phyloP scores from a whole-genome alignment of 2,888 invertebrate species.

The Dicyrtoma fusca region DNA sequence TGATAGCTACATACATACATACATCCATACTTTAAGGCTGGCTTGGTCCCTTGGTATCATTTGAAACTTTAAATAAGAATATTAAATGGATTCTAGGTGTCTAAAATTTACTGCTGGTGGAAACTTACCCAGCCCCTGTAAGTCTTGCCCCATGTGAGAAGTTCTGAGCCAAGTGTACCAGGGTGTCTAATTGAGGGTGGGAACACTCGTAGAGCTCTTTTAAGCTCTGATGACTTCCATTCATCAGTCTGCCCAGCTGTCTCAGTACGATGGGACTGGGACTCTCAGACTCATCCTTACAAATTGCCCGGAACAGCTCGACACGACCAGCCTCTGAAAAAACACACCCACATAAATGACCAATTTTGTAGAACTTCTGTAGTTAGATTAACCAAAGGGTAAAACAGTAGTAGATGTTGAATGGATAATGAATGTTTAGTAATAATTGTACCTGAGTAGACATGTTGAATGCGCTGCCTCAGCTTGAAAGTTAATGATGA shows the following conservation, averaged over 20 bases:
- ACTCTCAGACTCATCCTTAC: constrained; percentile 43
- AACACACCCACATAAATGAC: too few species aligned
- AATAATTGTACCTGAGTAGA: constrained; percentile 70
- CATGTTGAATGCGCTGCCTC: constrained; percentile 84
- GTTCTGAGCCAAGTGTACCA: constrained; percentile 75
- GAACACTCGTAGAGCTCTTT: constrained; percentile 89
- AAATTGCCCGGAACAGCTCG: constrained; percentile 67
- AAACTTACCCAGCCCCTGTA: constrained; percentile 84
- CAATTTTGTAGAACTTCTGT: too few species aligned
- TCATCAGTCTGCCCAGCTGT: constrained; percentile 80
- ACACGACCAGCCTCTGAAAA: constrained; percentile 83
- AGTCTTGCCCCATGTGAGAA: constrained; percentile 81
- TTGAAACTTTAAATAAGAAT: too few species aligned
- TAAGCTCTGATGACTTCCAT: constrained; percentile 84
- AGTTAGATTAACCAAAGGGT: too few species aligned
- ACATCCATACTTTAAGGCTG: too few species aligned
- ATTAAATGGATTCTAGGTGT: too few species aligned
- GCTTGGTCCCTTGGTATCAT: too few species aligned
- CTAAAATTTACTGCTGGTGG: too few species aligned
- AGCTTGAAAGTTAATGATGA: constrained; percentile 68
- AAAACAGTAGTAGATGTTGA: too few species aligned
- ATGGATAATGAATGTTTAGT: neutral
- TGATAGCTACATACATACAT: too few species aligned
- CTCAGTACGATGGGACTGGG: constrained; percentile 60
- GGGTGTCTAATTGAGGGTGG: constrained; percentile 79